These are phyloP conservation scores for Guaruba guarouba DNA, from an alignment of 2,113 vertebrate species.

Conservation along the genomic window DNA sequence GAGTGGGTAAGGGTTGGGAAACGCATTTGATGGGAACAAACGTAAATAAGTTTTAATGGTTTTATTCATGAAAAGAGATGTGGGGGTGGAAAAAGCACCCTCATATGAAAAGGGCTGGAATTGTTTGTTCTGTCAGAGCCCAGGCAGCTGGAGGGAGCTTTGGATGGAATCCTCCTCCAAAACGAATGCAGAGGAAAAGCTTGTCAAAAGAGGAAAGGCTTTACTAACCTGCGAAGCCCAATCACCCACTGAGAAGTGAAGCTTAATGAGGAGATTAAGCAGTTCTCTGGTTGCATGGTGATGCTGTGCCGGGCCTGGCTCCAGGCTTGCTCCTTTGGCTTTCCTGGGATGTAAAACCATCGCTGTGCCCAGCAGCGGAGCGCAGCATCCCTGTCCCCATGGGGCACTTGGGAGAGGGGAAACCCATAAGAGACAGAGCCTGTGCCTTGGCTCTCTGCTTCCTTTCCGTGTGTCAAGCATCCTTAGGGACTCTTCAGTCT, in stretches of 20 bases:
- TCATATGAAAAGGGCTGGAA: neutral
- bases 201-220: constrained; percentile 20
- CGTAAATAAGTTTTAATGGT: neutral
- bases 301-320: neutral
- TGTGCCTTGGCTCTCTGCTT: neutral
- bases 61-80: neutral
- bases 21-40: fast-evolving
- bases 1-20: neutral
- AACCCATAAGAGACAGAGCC: neutral
- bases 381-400: fast-evolving
- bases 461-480: neutral
- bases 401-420: neutral
- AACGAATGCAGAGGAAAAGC: neutral
- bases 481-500: neutral
- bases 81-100: neutral
- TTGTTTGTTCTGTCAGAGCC: neutral
- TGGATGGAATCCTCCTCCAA: neutral
- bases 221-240: constrained; percentile 18
- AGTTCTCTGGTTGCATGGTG: neutral
- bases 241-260: neutral
- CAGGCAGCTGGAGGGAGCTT: neutral
- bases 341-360: fast-evolving
- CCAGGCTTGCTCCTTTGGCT: neutral
- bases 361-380: neutral
- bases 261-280: constrained; percentile 23